Percentiles rank a stretch among this genome's conserved stretches.
Evolutionary conservation across 2,797 vertebrate genomes (phyloP).

Genomic region (Rhynchonycteris naso): DNA sequence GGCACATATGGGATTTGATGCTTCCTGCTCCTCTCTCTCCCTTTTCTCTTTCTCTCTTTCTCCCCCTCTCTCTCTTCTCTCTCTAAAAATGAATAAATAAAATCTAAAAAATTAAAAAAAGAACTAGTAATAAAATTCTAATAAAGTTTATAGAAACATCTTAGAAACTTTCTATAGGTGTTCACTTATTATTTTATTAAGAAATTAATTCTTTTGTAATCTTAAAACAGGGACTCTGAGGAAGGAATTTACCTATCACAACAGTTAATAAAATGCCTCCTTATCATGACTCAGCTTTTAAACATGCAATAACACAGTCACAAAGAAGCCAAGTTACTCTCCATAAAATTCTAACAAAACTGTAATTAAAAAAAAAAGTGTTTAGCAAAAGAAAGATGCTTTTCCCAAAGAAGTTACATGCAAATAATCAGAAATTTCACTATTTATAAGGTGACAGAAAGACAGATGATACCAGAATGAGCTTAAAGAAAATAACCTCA

Average conservation of each 20-base stretch:
- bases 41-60: too few species aligned
- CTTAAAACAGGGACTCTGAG: neutral
- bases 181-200: slow-evolving; percentile 46
- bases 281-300: neutral
- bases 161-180: slow-evolving; percentile 28
- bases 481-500: neutral
- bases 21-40: too few species aligned
- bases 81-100: too few species aligned
- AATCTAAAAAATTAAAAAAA: neutral
- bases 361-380: neutral
- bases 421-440: neutral
- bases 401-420: neutral
- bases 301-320: neutral
- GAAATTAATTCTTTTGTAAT: neutral
- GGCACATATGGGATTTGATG: too few species aligned
- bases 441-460: neutral
- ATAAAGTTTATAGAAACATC: neutral
- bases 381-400: neutral
- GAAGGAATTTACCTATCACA: neutral
- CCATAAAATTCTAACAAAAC: neutral
- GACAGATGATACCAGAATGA: neutral
- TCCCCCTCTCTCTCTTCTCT: too few species aligned
- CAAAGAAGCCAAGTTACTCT: slow-evolving; percentile 15
- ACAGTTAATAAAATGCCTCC: slow-evolving; percentile 9
- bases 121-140: slow-evolving; percentile 3